phyloP scores from a whole-genome alignment of 2,888 invertebrate genomes.

The Catocala fraxini region DNA sequence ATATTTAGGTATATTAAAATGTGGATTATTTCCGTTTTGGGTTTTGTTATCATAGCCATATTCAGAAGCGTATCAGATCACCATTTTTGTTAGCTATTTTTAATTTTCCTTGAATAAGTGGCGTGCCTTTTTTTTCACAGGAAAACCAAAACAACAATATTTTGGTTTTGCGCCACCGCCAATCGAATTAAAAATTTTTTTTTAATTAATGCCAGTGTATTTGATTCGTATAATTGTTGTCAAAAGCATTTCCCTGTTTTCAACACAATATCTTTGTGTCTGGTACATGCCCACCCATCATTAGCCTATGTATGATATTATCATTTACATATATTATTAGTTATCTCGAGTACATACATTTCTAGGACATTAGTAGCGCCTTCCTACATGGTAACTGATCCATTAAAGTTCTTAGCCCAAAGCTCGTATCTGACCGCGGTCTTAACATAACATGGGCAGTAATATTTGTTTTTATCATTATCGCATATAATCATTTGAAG shows the following conservation, averaged over 20 bases:
- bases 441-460: conserved; percentile 42
- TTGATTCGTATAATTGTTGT: too few relatives aligned
- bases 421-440: conserved; percentile 29
- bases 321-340: conserved; percentile 3
- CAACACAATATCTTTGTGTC: not conserved
- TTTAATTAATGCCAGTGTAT: too few relatives aligned
- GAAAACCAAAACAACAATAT: too few relatives aligned
- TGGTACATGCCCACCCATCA: not conserved
- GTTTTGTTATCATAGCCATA: too few relatives aligned
- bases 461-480: conserved; percentile 53
- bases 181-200: too few relatives aligned
- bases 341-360: conserved; percentile 16
- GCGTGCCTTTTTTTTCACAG: too few relatives aligned
- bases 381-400: conserved; percentile 1
- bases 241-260: not conserved
- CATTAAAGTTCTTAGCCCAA: conserved; percentile 26
- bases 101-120: too few relatives aligned
- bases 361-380: conserved; percentile 3
- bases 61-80: too few relatives aligned
- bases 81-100: too few relatives aligned
- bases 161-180: too few relatives aligned
- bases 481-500: conserved; percentile 44
- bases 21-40: too few relatives aligned
- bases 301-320: conserved; percentile 4
- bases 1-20: too few relatives aligned